These are phyloP conservation scores for Teleogryllus occipitalis DNA, from an alignment of 1,140 invertebrate species.

Conservation along the genomic window DNA sequence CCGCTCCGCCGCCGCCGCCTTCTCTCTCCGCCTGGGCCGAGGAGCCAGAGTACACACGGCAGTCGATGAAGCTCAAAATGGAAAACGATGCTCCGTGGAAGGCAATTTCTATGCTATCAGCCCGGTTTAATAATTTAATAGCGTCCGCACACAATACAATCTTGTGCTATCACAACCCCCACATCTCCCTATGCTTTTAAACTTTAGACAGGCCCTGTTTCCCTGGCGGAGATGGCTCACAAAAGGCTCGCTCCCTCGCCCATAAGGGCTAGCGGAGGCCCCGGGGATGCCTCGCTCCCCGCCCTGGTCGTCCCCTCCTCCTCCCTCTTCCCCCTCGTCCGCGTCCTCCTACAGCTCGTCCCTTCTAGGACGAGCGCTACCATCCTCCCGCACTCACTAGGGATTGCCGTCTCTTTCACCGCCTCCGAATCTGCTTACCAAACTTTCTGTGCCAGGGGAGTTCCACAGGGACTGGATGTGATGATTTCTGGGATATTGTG, in stretches of 20 bases:
- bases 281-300: neutral
- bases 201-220: neutral
- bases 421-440: too few relatives aligned
- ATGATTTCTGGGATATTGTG: too few relatives aligned
- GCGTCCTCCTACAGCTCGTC: too few relatives aligned
- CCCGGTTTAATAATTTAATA: slow-evolving; percentile 5
- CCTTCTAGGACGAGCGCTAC: too few relatives aligned
- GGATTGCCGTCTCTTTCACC: too few relatives aligned
- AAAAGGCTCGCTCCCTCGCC: neutral
- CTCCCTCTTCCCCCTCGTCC: neutral
- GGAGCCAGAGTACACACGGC: neutral
- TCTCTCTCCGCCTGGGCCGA: neutral
- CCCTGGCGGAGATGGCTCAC: slow-evolving; percentile 2
- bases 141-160: slow-evolving; percentile 3
- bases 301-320: neutral
- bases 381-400: too few relatives aligned
- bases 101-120: slow-evolving; percentile 4
- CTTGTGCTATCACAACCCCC: neutral
- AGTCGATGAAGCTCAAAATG: slow-evolving; percentile 4
- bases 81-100: slow-evolving; percentile 3
- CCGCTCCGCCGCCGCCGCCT: too few relatives aligned
- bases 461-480: too few relatives aligned
- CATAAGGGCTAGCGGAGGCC: neutral
- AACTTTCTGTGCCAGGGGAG: too few relatives aligned
- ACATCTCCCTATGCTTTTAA: neutral